Conservation (phyloP, 2,113 vertebrate genomes). For the Lycocorax pyrrhopterus region DNA sequence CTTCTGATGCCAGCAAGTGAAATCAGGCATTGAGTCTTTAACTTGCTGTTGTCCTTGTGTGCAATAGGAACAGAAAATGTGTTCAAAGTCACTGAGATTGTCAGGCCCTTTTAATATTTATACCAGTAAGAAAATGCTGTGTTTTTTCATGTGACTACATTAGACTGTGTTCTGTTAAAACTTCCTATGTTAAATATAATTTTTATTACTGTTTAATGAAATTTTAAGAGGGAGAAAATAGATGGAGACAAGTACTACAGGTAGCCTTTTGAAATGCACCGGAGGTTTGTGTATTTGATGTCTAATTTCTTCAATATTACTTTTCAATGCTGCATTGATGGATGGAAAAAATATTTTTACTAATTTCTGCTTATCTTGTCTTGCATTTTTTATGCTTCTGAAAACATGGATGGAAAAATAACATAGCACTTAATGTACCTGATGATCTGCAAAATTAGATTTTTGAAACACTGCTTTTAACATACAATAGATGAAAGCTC, state of each 20-base stretch:
- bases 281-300: neutral
- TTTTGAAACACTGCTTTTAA: neutral
- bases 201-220: neutral
- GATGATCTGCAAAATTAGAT: neutral
- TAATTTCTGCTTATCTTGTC: conserved; percentile 1
- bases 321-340: neutral
- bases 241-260: neutral
- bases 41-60: neutral
- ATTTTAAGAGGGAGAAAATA: neutral
- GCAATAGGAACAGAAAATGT: neutral
- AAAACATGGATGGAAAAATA: conserved; percentile 11
- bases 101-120: neutral
- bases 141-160: neutral
- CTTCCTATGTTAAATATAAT: neutral
- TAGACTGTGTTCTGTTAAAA: neutral
- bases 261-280: neutral
- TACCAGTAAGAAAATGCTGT: neutral
- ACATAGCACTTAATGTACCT: neutral
- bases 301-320: neutral
- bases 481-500: neutral
- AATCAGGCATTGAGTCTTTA: neutral
- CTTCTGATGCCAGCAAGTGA: neutral
- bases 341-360: neutral
- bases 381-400: conserved; percentile 4
- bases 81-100: neutral